These are phyloP conservation scores for Arizona elegans DNA, from an alignment of 2,113 vertebrate species.

Conservation along the genomic window DNA sequence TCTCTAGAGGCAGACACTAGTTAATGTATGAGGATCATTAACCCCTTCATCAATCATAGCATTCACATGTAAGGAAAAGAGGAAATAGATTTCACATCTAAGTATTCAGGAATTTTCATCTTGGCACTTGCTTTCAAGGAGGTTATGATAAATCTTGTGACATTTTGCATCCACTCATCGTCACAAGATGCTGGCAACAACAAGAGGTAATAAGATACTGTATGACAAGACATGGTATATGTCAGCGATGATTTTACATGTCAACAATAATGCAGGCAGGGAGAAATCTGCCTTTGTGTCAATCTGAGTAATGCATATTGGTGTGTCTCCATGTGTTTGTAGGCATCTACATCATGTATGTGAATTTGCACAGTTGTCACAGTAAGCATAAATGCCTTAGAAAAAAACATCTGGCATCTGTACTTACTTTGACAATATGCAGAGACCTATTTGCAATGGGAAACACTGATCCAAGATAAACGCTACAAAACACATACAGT, in stretches of 20 bases:
- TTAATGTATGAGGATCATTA: constrained; percentile 38
- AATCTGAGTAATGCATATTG: not conserved
- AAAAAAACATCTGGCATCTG: rapidly evolving
- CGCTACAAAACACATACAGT: not conserved
- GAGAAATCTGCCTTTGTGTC: not conserved
- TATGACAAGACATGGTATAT: not conserved
- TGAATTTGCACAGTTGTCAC: not conserved
- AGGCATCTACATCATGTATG: rapidly evolving
- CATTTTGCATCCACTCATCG: not conserved
- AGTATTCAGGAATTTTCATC: not conserved
- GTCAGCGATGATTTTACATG: not conserved
- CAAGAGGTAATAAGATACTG: rapidly evolving
- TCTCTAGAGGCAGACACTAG: constrained; percentile 40
- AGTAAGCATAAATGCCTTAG: rapidly evolving
- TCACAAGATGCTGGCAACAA: not conserved
- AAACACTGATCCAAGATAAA: not conserved
- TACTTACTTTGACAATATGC: not conserved
- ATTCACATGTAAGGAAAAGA: rapidly evolving
- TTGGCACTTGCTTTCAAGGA: not conserved
- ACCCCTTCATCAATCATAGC: constrained; percentile 13
- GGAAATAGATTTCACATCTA: not conserved
- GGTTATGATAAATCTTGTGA: not conserved
- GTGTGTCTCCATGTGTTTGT: rapidly evolving
- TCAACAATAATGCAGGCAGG: not conserved
- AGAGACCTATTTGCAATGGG: not conserved